Conservation (phyloP, 2,888 invertebrate species). For the Muschampia plurimacula region DNA sequence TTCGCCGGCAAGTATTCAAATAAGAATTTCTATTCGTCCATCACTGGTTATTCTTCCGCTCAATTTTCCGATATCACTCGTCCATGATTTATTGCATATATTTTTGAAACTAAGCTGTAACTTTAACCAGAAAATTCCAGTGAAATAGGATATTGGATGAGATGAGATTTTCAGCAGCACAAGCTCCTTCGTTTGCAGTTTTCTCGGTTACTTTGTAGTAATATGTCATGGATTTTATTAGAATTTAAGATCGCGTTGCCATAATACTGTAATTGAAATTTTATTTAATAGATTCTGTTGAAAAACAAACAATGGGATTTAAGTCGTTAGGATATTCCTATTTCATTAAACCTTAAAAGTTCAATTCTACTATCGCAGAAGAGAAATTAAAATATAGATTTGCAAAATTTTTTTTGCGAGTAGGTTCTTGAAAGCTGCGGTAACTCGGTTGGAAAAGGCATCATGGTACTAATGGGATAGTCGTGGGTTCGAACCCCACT, state of each 20-base stretch:
- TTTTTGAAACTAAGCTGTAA: conserved; percentile 40
- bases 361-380: too few relatives aligned
- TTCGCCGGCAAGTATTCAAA: conserved; percentile 14
- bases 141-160: conserved; percentile 35
- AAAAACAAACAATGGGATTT: background rate
- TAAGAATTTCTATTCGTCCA: conserved; percentile 28
- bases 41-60: conserved; percentile 30
- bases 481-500: too few relatives aligned
- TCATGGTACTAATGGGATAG: too few relatives aligned
- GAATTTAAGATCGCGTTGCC: conserved; percentile 20
- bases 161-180: conserved; percentile 30
- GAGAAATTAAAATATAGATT: too few relatives aligned
- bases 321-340: background rate
- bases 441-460: too few relatives aligned
- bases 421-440: too few relatives aligned
- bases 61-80: conserved; percentile 38
- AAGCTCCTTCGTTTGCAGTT: conserved; percentile 27
- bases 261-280: background rate
- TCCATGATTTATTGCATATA: conserved; percentile 37
- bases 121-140: conserved; percentile 40
- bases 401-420: too few relatives aligned
- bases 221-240: conserved; percentile 35
- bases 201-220: conserved; percentile 34
- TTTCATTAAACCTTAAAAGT: too few relatives aligned
- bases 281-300: background rate